phyloP scores from a whole-genome alignment of 2,888 invertebrate genomes.

The Nipponacmea schrenckii region DNA sequence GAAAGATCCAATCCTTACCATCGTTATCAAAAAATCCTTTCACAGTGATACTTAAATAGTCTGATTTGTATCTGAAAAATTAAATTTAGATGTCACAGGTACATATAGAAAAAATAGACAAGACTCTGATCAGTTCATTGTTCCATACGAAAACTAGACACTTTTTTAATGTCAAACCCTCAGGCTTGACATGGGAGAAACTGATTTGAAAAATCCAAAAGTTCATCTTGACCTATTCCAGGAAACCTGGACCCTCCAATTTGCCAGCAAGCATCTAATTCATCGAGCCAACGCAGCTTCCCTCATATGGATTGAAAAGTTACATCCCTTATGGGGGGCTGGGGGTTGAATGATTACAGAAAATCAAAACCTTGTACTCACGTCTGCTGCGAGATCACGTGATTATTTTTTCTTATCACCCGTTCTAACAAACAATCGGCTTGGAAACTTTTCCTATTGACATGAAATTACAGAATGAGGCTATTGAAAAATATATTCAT shows the following conservation, averaged over 20 bases:
- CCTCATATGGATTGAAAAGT: too few species aligned
- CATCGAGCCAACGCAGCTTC: too few species aligned
- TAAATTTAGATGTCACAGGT: not conserved
- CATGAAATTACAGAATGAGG: conserved; percentile 29
- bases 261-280: too few species aligned
- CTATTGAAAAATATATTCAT: not conserved
- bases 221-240: too few species aligned
- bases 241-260: too few species aligned
- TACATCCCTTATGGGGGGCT: too few species aligned
- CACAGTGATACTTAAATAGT: conserved; percentile 88
- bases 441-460: conserved; percentile 56
- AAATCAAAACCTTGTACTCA: conserved; percentile 9
- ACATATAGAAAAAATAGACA: not conserved
- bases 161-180: too few species aligned
- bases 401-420: conserved; percentile 66
- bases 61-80: conserved; percentile 66
- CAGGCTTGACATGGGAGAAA: too few species aligned
- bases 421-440: conserved; percentile 56
- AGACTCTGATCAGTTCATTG: too few species aligned
- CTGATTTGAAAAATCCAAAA: too few species aligned
- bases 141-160: too few species aligned
- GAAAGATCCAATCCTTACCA: conserved; percentile 31
- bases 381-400: conserved; percentile 21
- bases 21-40: conserved; percentile 85
- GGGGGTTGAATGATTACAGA: too few species aligned